Percentiles rank a stretch among this genome's conserved stretches.
phyloP scores from a whole-genome alignment of 1,140 invertebrate genomes.

The Cryptotermes secundus region DNA sequence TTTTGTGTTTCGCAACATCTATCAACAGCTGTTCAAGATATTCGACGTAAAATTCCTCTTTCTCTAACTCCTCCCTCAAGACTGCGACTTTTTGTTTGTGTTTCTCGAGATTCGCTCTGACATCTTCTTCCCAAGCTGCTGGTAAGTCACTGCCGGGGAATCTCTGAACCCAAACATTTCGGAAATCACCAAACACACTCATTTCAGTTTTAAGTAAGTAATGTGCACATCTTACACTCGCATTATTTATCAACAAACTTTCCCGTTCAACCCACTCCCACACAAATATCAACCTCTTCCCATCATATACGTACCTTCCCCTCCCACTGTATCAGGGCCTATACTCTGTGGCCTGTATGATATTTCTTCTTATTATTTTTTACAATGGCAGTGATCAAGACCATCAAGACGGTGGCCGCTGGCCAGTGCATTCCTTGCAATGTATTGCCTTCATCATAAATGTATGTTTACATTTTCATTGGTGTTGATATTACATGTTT shows the following conservation, averaged over 20 bases:
- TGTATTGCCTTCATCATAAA: too few relatives aligned
- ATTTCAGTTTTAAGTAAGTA: constrained; percentile 52
- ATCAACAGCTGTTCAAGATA: constrained; percentile 79
- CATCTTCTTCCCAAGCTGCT: constrained; percentile 87
- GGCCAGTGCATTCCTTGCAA: too few relatives aligned
- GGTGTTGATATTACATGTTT: too few relatives aligned
- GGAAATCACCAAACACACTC: constrained; percentile 87
- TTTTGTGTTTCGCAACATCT: constrained; percentile 75
- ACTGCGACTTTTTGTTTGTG: constrained; percentile 76
- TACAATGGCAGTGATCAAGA: too few relatives aligned
- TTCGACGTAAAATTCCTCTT: constrained; percentile 87
- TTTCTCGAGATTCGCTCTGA: constrained; percentile 80
- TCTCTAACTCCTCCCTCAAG: constrained; percentile 80
- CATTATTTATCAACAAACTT: background rate
- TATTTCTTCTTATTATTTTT: too few relatives aligned
- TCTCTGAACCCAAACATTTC: constrained; percentile 81
- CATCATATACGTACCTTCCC: background rate
- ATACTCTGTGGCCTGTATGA: too few relatives aligned
- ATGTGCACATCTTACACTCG: background rate
- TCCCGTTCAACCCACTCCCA: too few relatives aligned
- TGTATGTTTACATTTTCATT: too few relatives aligned
- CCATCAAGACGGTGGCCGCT: too few relatives aligned
- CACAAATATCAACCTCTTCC: background rate
- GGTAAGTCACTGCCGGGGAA: constrained; percentile 86
- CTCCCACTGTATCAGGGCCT: too few relatives aligned